These are phyloP conservation scores for Leptinotarsa rubiginosa DNA, from an alignment of 2,888 invertebrate species.

Conservation along the genomic window DNA sequence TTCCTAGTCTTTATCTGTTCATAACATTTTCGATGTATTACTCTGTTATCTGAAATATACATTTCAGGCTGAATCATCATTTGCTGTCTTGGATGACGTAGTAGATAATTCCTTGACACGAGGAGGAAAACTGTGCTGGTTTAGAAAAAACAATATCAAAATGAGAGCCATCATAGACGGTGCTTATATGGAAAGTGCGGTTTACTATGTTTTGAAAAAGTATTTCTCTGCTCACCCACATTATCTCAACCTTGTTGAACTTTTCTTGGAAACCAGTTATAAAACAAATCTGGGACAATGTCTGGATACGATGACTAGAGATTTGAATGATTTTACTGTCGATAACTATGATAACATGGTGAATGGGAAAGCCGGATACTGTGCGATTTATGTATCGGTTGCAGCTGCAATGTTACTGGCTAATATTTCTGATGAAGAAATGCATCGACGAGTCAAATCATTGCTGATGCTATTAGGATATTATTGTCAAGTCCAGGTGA, in stretches of 20 bases:
- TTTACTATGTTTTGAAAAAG: slow-evolving; percentile 10
- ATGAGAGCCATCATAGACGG: slow-evolving; percentile 19
- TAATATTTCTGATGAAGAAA: slow-evolving; percentile 77
- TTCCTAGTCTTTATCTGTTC: too few relatives aligned
- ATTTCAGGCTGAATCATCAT: slow-evolving; percentile 6
- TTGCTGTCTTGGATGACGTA: slow-evolving; percentile 13
- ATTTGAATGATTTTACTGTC: background rate
- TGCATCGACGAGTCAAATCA: slow-evolving; percentile 75
- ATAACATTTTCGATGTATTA: too few relatives aligned
- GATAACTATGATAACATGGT: background rate
- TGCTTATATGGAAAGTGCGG: slow-evolving; percentile 15
- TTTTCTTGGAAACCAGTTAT: background rate
- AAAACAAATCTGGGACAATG: background rate
- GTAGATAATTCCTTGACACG: slow-evolving; percentile 17
- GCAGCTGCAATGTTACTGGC: slow-evolving; percentile 89
- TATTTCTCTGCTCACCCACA: slow-evolving; percentile 17
- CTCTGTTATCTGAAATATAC: too few relatives aligned
- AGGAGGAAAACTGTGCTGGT: slow-evolving; percentile 16
- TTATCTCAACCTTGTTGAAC: background rate
- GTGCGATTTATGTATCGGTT: slow-evolving; percentile 63
- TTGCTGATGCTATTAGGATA: slow-evolving; percentile 92
- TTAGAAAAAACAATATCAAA: background rate
- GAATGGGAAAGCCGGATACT: background rate
- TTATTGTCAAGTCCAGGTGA: slow-evolving; percentile 82
- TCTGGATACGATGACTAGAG: background rate